phyloP scores from a whole-genome alignment of 2,113 vertebrate species.

The Lagopus muta region DNA sequence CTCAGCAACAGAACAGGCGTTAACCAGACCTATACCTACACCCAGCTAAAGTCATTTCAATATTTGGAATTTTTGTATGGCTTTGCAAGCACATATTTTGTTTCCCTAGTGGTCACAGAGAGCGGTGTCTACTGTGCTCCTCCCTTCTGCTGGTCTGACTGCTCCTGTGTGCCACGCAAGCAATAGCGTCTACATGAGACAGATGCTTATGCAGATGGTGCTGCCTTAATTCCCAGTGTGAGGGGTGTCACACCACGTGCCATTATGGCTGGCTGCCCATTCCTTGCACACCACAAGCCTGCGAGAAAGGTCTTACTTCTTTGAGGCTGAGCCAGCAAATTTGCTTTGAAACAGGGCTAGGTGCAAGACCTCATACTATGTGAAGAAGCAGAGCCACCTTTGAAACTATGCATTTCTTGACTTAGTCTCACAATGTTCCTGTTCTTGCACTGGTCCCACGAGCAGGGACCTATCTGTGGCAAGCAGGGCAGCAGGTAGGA shows the following conservation, averaged over 20 bases:
- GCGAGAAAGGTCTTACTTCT: background rate
- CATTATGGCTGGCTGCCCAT: background rate
- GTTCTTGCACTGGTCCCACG: background rate
- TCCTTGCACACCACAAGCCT: rapidly evolving
- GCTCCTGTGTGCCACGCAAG: background rate
- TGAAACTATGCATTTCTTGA: background rate
- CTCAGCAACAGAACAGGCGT: background rate
- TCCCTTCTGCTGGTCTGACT: background rate
- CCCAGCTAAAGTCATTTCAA: background rate
- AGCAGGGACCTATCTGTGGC: background rate
- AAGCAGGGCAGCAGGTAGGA: background rate
- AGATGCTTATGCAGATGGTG: background rate
- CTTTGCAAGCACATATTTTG: background rate
- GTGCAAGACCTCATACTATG: background rate
- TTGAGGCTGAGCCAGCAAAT: background rate
- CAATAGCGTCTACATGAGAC: background rate
- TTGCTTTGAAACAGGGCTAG: background rate
- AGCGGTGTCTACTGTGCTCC: background rate
- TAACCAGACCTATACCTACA: background rate
- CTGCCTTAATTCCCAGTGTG: background rate
- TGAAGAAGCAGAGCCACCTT: background rate
- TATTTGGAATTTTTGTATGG: conserved; percentile 18
- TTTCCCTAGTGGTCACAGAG: background rate
- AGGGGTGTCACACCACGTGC: background rate
- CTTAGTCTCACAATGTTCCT: background rate